Evolutionary conservation across 2,888 invertebrate genomes (phyloP), one percentile per base, ranked within the genome.

Genomic region (Chloroclystis v-ata): DNA sequence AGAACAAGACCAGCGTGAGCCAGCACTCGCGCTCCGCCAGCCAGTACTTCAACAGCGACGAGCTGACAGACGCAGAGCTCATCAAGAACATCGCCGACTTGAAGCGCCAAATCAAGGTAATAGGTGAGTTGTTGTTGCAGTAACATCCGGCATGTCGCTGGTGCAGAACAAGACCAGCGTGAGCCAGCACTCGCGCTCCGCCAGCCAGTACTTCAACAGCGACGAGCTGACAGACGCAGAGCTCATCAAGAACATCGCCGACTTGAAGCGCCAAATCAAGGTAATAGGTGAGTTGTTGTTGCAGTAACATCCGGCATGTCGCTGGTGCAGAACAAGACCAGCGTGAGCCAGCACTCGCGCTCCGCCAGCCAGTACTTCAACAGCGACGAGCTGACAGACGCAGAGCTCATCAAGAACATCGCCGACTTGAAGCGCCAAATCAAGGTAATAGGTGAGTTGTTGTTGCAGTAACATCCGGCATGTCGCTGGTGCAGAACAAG

Each of bases 141-240:
- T n/a, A n/a, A n/a, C n/a, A n/a, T n/a, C n/a, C n/a, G n/a, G 3
- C 20, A 57, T 62, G 56, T 62, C 56, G 16, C 63, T 57, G 54
- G 41, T 39, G 42, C 65, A 67, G 0, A 65, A 74, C 1, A 65
- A 63, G 10, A 73, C 73, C 45, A 74, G 71, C 37, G 38, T 63
- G 0, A 82, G 82, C 32, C 76, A 77, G 32, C 63, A 69, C n/a
- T 80, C 79, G 0, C 67, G 75, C 41, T 79, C 80, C 0, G 52
- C 69, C 0, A 79, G 78, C 37, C 74, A 75, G 7, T 49, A 70
- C 5, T 50, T 69, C 1, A 72, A 72, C 8, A 76, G 78, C 0
- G 80, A 79, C 0, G 77, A 80, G 38, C 13, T 85, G 0, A 68
- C 72, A 0, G 87, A 86, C 28, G 59, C 62, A 0, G 84, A 84